phyloP scores from a whole-genome alignment of 2,888 invertebrate species.

The Platycheirus rosarum region DNA sequence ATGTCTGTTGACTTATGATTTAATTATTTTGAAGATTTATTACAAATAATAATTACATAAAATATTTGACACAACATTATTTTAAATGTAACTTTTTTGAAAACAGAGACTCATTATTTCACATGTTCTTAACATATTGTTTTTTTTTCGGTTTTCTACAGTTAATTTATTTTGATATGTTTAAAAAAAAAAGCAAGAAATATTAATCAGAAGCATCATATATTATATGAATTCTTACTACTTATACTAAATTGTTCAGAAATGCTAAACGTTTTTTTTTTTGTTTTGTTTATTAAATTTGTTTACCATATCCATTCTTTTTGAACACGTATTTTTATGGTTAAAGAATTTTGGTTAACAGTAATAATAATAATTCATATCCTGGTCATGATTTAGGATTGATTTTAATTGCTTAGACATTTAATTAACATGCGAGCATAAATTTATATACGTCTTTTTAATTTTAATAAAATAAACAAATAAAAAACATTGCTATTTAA shows the following conservation, averaged over 20 bases:
- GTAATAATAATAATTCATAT: slow-evolving; percentile 13
- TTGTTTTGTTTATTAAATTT: too few species aligned
- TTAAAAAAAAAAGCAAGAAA: slow-evolving; percentile 66
- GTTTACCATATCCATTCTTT: not conserved
- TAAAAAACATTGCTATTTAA: not conserved
- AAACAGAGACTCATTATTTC: slow-evolving; percentile 59
- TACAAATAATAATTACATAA: slow-evolving; percentile 6
- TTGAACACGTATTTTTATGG: too few species aligned
- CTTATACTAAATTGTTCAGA: slow-evolving; percentile 33
- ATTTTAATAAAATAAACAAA: slow-evolving; percentile 11
- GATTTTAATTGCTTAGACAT: too few species aligned
- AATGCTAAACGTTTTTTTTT: too few species aligned
- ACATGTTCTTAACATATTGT: slow-evolving; percentile 44
- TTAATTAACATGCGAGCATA: slow-evolving; percentile 34
- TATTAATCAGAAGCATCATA: slow-evolving; percentile 74
- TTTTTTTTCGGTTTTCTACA: too few species aligned
- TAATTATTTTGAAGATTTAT: slow-evolving; percentile 12
- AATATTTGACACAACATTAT: too few species aligned
- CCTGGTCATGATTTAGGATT: slow-evolving; percentile 62
- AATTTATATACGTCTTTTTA: slow-evolving; percentile 73
- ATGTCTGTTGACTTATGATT: slow-evolving; percentile 47
- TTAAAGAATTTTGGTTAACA: slow-evolving; percentile 24
- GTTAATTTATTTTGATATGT: slow-evolving; percentile 35
- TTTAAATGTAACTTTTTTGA: slow-evolving; percentile 52
- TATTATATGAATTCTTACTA: slow-evolving; percentile 40